Conservation (phyloP, 1,140 invertebrate genomes). For the Dinoponera quadriceps region DNA sequence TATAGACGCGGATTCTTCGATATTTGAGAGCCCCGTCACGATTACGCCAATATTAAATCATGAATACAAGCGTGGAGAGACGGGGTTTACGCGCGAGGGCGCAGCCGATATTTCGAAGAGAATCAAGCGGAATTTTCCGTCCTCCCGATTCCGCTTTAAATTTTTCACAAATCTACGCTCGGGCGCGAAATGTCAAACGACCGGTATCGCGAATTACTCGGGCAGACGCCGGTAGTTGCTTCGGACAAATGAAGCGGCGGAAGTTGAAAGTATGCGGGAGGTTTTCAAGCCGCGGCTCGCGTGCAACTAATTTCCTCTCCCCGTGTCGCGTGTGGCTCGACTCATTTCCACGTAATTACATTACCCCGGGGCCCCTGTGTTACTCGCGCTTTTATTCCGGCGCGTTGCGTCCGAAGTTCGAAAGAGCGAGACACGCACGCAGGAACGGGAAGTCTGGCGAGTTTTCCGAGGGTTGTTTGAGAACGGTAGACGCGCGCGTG, state of each 20-base stretch:
- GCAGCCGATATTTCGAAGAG: too few species aligned
- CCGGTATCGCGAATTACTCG: neutral
- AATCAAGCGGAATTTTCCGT: neutral
- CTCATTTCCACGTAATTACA: neutral
- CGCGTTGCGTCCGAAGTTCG: neutral
- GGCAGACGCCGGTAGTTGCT: neutral
- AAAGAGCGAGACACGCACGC: neutral
- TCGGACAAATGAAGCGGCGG: neutral
- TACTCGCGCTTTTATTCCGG: neutral
- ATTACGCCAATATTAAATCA: slow-evolving; percentile 27
- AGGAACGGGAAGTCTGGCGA: neutral
- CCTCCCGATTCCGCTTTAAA: neutral
- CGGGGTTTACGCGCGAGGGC: neutral
- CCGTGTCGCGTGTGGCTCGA: neutral
- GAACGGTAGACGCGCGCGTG: neutral
- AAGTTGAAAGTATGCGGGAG: neutral
- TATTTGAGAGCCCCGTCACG: neutral
- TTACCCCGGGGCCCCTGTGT: neutral
- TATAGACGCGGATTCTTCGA: slow-evolving; percentile 22
- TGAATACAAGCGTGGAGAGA: neutral
- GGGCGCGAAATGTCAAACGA: neutral
- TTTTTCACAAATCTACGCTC: neutral
- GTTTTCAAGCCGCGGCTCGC: neutral
- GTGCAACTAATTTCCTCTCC: neutral
- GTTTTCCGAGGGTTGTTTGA: neutral